Conservation (phyloP, 1,140 invertebrate species). For the Gryllus bimaculatus region DNA sequence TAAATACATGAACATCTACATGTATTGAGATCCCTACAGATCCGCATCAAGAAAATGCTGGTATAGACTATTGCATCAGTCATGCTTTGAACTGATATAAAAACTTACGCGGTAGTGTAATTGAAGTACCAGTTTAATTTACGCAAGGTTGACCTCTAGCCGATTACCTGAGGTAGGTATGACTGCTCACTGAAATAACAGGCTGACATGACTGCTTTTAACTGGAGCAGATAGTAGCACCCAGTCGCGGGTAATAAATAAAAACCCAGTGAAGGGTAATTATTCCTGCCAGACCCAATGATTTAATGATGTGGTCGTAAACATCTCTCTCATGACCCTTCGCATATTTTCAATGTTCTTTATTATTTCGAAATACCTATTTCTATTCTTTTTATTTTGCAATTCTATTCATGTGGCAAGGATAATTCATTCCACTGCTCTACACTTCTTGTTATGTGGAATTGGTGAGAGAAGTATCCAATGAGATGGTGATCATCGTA, state of each 20-base stretch:
- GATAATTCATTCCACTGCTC: not conserved
- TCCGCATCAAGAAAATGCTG: too few relatives aligned
- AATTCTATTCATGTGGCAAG: not conserved
- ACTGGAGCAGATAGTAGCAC: not conserved
- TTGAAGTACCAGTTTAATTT: not conserved
- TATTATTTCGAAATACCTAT: too few relatives aligned
- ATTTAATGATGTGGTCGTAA: not conserved
- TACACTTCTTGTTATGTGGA: not conserved
- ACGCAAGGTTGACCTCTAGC: not conserved
- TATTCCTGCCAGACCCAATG: not conserved
- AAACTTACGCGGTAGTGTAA: too few relatives aligned
- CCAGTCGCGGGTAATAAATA: not conserved
- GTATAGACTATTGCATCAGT: too few relatives aligned
- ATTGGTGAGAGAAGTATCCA: not conserved
- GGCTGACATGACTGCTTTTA: not conserved
- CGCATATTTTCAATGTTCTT: too few relatives aligned
- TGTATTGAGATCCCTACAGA: too few relatives aligned
- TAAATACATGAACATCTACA: too few relatives aligned
- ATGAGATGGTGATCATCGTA: too few relatives aligned
- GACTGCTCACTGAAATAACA: not conserved
- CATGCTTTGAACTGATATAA: too few relatives aligned
- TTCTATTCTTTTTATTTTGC: too few relatives aligned
- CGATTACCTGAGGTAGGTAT: not conserved
- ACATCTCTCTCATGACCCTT: not conserved
- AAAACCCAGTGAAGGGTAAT: not conserved